Base-by-base conservation (phyloP, 1,140 invertebrate genomes). In the Drosophila nikananu region DNA sequence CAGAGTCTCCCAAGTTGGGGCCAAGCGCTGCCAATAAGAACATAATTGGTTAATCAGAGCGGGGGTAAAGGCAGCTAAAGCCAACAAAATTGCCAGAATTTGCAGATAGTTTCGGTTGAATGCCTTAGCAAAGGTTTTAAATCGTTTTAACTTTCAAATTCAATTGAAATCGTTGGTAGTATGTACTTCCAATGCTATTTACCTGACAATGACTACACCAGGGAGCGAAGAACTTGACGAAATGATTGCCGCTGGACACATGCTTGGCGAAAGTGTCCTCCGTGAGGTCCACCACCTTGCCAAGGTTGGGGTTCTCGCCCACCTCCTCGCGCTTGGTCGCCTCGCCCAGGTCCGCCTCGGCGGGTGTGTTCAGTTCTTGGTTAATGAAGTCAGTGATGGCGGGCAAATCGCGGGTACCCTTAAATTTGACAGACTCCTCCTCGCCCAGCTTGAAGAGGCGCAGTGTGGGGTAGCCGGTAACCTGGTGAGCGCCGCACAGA, bases 141-240 rank as follows among this genome's bases (percentile, higher is more conserved):
- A 12, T 23, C 9, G 30, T 30, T 30, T 12, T 8, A 7, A 13
- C 10, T 21, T 13, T 13, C 17, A 51, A 48, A 42, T 23, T 25
- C 3, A 12, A 55, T 19, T 7, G 9, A 17, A 25, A 60, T 39
- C 59, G 37, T 19, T 32, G 6, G 3, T 19, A 10, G 41, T 19
- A 19, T 42, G 1, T n/a, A 10, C 2, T 23, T 46, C 2, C 9
- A n/a, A 19, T 7, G n/a, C 13, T 21, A 19, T 23, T 48, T 86
- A 95, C 95, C 93, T 96, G 96, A 86, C 97, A 97, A 92, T 97
- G 96, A 21, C 96, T 96, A 93, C 97, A 97, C 97, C 97, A 97
- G 1, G 97, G 97, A 19, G 97, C 97, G 93, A 96, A 97, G 93
- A 97, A 97, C 83, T 97, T 97, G 35, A 98, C 94, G 93, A 98